Evolutionary conservation across 2,888 invertebrate species (phyloP).

Genomic region (Oxystoma pomonae): DNA sequence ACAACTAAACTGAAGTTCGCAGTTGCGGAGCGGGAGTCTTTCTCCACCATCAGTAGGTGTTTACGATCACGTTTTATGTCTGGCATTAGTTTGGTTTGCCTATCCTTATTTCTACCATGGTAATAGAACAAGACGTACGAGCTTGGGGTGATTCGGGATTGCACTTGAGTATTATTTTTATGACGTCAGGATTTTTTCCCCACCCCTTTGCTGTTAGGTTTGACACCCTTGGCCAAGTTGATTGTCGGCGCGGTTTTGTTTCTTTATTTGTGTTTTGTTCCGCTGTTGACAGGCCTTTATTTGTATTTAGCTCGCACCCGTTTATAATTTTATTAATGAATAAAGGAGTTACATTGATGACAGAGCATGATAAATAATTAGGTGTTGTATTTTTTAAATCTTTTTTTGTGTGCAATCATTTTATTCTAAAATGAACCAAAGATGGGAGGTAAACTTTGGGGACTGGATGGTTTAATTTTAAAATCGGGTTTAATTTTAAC

Average conservation of each 20-base stretch:
- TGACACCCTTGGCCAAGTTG: slow-evolving; percentile 48
- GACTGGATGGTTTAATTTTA: too few species aligned
- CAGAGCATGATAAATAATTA: too few species aligned
- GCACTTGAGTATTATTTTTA: slow-evolving; percentile 9
- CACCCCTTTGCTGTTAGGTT: slow-evolving; percentile 33
- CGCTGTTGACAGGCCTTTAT: neutral
- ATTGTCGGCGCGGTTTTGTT: slow-evolving; percentile 26
- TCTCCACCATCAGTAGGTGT: slow-evolving; percentile 24
- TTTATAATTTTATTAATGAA: neutral
- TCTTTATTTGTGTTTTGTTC: neutral
- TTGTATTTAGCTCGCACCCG: neutral
- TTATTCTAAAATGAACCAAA: too few species aligned
- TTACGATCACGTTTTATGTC: neutral
- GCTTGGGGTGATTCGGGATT: neutral
- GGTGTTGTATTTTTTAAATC: too few species aligned
- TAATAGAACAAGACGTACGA: neutral
- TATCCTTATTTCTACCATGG: neutral
- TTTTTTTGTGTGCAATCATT: too few species aligned
- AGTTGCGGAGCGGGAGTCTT: slow-evolving; percentile 35
- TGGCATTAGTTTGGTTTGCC: neutral
- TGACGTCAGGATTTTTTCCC: slow-evolving; percentile 40
- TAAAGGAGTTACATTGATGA: too few species aligned
- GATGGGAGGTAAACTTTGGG: too few species aligned
- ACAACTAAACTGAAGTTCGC: slow-evolving; percentile 7
- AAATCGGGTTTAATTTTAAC: too few species aligned